A percentile compares a stretch with the other conserved stretches of the same genome.
Conservation (phyloP, 2,113 vertebrate species). For the Ptilonorhynchus violaceus region DNA sequence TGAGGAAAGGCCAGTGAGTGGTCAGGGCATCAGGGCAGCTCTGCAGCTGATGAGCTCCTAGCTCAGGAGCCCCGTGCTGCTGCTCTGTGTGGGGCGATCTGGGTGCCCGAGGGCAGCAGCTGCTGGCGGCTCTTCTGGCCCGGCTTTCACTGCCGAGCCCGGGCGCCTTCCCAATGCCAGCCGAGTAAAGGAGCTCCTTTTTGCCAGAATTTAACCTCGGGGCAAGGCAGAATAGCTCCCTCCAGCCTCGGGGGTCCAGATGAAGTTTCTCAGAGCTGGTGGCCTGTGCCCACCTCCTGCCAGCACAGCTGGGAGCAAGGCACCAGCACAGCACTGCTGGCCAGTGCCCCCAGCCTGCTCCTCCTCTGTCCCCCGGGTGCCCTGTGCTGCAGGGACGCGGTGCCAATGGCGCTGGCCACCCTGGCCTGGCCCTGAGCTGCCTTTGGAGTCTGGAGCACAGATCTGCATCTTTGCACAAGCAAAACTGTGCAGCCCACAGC, state of each 20-base stretch:
- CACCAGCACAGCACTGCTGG: not conserved
- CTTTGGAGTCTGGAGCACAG: not conserved
- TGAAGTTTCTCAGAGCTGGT: not conserved
- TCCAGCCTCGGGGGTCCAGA: accelerated
- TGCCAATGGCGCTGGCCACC: not conserved
- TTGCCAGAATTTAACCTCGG: accelerated
- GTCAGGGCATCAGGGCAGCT: not conserved
- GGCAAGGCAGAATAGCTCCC: not conserved
- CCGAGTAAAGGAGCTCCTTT: not conserved
- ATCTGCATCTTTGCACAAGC: not conserved
- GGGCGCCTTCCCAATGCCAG: accelerated
- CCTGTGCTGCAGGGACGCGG: accelerated
- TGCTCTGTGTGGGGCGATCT: not conserved
- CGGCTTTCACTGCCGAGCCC: accelerated
- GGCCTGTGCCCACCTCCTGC: not conserved
- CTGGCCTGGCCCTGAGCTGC: not conserved
- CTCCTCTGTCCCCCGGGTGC: accelerated
- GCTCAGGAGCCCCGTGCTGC: accelerated
- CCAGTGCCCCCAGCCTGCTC: not conserved
- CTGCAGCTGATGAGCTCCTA: not conserved
- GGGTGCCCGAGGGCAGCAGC: not conserved
- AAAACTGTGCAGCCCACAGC: not conserved
- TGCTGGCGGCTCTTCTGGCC: not conserved
- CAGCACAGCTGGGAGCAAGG: accelerated
- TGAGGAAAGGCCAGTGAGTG: not conserved